Evolutionary conservation across 2,113 vertebrate species (phyloP).

Genomic region (Lethenteron reissneri): DNA sequence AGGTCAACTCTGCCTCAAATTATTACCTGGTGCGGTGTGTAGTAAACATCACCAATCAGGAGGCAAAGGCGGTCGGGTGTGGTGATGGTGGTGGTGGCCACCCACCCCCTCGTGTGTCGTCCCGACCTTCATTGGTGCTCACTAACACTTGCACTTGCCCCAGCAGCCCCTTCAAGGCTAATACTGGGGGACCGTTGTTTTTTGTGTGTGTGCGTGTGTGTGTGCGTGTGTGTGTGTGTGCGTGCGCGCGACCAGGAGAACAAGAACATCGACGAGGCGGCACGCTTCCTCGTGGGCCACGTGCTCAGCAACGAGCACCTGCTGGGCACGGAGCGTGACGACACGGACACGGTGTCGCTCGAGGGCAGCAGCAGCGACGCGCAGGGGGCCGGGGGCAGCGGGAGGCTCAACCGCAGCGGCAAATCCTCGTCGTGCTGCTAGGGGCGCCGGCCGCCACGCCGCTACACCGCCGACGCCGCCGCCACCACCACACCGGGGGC

Average conservation of each 20-base stretch:
- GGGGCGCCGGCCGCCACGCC: not conserved
- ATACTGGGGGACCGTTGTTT: too few species aligned
- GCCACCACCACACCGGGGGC: not conserved
- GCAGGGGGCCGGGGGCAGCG: slow-evolving; percentile 5
- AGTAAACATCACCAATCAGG: too few species aligned
- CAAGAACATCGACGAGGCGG: slow-evolving; percentile 79
- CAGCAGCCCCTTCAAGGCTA: too few species aligned
- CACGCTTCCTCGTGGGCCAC: slow-evolving; percentile 76
- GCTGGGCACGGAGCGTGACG: slow-evolving; percentile 55
- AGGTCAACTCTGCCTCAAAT: too few species aligned
- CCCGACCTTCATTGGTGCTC: too few species aligned
- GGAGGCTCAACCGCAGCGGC: slow-evolving; percentile 13
- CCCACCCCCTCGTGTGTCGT: too few species aligned
- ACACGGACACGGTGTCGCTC: slow-evolving; percentile 52
- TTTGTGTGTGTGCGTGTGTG: too few species aligned
- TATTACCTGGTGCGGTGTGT: too few species aligned
- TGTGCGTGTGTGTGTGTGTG: too few species aligned
- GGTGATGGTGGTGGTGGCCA: too few species aligned
- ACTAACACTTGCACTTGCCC: too few species aligned
- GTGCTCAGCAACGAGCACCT: slow-evolving; percentile 59
- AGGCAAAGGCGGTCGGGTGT: too few species aligned
- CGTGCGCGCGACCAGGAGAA: slow-evolving; percentile 41
- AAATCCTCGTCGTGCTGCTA: not conserved
- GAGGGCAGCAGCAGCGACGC: slow-evolving; percentile 14
- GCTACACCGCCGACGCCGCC: not conserved